Conservation (phyloP, 2,113 vertebrate species). For the Dissostichus mawsoni region DNA sequence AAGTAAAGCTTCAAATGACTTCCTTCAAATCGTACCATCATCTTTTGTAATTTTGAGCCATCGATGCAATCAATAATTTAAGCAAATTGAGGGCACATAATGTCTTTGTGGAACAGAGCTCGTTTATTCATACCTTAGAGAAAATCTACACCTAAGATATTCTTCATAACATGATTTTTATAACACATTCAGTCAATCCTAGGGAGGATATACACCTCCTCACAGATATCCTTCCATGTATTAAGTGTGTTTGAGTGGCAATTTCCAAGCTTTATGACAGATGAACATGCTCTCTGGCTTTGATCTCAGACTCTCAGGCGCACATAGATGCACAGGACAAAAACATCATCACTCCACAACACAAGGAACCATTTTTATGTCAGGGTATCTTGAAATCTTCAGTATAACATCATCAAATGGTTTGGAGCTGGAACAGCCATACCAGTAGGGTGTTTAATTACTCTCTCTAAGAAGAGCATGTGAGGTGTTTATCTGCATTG, state of each 20-base stretch:
- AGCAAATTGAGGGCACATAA: constrained; percentile 19
- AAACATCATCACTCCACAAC: constrained; percentile 19
- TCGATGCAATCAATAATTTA: constrained; percentile 53
- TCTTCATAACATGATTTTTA: constrained; percentile 53
- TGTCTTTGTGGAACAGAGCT: constrained; percentile 46
- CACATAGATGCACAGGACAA: constrained; percentile 13
- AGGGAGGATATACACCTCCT: constrained; percentile 1
- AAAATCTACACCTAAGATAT: constrained; percentile 1
- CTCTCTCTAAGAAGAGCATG: not conserved
- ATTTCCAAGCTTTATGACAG: constrained; percentile 36
- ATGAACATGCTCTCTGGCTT: constrained; percentile 35
- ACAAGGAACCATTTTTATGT: constrained; percentile 17
- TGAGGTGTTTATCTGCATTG: not conserved
- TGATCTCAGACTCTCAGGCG: constrained; percentile 27
- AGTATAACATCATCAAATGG: constrained; percentile 3
- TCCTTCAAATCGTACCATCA: constrained; percentile 26
- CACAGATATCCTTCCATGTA: constrained; percentile 17
- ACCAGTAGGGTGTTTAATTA: constrained; percentile 6
- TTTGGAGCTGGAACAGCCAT: not conserved
- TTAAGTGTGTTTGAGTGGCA: constrained; percentile 43
- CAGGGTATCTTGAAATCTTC: constrained; percentile 11
- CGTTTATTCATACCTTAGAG: constrained; percentile 38
- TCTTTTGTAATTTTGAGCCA: constrained; percentile 56
- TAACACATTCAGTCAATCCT: constrained; percentile 28
- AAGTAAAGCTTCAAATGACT: constrained; percentile 28